Evolutionary conservation across 1,140 invertebrate species (phyloP).

Genomic region (Leptinotarsa undecemlineata): DNA sequence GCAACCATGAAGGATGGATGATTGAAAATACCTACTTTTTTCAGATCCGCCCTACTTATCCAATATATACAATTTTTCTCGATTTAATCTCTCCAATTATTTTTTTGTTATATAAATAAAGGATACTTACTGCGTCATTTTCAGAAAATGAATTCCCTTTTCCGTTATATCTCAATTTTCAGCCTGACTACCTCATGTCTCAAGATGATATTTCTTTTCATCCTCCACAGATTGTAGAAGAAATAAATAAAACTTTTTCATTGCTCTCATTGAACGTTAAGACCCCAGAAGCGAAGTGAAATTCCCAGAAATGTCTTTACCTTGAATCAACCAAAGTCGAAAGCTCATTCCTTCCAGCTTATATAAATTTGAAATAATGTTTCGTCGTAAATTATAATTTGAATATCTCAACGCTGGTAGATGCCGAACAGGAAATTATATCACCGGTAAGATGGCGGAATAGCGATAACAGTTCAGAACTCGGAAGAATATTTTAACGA

Average conservation of each 20-base stretch:
- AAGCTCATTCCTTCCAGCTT: background rate
- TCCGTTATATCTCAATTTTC: too few relatives aligned
- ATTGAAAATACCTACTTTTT: too few relatives aligned
- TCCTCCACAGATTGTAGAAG: too few relatives aligned
- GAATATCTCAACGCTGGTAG: conserved; percentile 9
- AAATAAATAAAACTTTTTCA: background rate
- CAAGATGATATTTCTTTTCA: too few relatives aligned
- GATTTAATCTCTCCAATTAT: too few relatives aligned
- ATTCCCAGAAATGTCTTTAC: background rate
- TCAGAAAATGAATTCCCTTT: too few relatives aligned
- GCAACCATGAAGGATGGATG: too few relatives aligned
- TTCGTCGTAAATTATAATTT: conserved; percentile 14
- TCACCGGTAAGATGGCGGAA: conserved; percentile 15
- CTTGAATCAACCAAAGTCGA: background rate
- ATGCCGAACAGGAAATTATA: conserved; percentile 14
- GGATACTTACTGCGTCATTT: too few relatives aligned
- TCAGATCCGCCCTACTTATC: too few relatives aligned
- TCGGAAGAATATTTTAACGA: conserved; percentile 15
- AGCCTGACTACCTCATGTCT: too few relatives aligned
- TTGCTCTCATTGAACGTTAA: background rate
- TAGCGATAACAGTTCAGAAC: background rate
- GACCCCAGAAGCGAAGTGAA: background rate
- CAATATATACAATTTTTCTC: too few relatives aligned
- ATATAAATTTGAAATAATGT: conserved; percentile 21
- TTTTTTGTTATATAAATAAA: too few relatives aligned